phyloP scores from a whole-genome alignment of 2,113 vertebrate species.

The Lanius collurio region DNA sequence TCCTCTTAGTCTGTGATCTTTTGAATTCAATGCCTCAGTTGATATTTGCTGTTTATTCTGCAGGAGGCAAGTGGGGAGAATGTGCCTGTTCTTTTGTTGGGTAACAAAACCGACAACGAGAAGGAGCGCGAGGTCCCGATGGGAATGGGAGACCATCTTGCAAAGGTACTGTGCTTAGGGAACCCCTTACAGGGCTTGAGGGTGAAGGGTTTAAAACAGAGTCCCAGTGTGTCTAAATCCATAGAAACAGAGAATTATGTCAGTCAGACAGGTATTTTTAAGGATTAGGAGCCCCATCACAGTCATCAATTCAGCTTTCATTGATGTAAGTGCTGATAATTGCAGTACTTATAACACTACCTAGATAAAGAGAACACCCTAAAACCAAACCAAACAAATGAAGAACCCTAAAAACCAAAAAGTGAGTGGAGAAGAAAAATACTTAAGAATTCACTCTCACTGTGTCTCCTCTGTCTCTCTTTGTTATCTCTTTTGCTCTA shows the following conservation, averaged over 20 bases:
- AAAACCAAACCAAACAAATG: not conserved
- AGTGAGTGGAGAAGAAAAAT: not conserved
- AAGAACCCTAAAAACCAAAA: not conserved
- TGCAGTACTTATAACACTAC: not conserved
- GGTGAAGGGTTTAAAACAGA: not conserved
- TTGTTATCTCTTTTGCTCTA: not conserved
- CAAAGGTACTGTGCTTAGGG: conserved; percentile 72
- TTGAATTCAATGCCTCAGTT: not conserved
- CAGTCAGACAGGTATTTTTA: not conserved
- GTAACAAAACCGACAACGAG: conserved; percentile 89
- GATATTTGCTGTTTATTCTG: conserved; percentile 8
- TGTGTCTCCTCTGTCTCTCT: not conserved
- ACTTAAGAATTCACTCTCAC: not conserved
- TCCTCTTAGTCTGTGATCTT: not conserved
- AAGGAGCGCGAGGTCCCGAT: conserved; percentile 81
- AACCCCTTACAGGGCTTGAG: not conserved
- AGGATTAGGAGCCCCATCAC: not conserved
- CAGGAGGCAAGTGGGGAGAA: conserved; percentile 85
- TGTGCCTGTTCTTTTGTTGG: conserved; percentile 84
- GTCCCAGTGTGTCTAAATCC: not conserved
- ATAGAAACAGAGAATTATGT: not conserved
- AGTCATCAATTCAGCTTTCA: not conserved
- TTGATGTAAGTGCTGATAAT: not conserved
- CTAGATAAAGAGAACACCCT: not conserved
- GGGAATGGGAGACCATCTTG: conserved; percentile 82